phyloP scores from a whole-genome alignment of 2,797 vertebrate species.

The Lepidocolaptes lacrymiger region DNA sequence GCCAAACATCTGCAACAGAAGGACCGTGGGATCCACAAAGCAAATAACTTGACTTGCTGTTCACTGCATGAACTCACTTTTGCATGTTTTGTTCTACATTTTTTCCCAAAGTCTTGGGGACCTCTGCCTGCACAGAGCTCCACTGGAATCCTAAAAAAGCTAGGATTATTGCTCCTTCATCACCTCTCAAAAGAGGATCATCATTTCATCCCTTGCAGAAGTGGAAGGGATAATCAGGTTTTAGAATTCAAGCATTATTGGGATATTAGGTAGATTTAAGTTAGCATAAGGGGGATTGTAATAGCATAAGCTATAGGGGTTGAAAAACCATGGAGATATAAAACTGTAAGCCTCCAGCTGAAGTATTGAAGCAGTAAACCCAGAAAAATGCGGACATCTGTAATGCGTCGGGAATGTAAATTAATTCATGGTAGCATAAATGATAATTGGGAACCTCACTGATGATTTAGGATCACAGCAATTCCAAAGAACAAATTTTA shows the following conservation, averaged over 20 bases:
- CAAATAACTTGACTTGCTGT: neutral
- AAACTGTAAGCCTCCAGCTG: neutral
- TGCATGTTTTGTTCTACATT: neutral
- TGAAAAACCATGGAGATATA: conserved; percentile 5
- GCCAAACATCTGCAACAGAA: neutral
- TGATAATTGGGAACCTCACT: neutral
- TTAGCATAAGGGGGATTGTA: conserved; percentile 34
- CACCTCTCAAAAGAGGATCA: conserved; percentile 51
- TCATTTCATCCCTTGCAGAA: conserved; percentile 43
- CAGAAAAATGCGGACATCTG: neutral
- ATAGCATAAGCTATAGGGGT: neutral
- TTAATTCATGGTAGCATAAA: neutral
- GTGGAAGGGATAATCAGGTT: conserved; percentile 57
- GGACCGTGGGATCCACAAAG: fast-evolving
- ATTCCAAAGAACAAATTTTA: neutral
- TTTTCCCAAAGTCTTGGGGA: neutral
- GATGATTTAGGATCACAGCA: neutral
- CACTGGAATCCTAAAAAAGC: neutral
- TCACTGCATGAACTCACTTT: neutral
- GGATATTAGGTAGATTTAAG: conserved; percentile 60
- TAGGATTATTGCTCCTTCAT: conserved; percentile 15
- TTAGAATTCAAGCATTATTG: conserved; percentile 56
- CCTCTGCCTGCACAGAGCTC: neutral
- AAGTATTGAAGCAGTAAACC: neutral
- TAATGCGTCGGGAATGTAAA: neutral